Conservation (phyloP, 2,113 vertebrate species). For the Anser brachyrhynchus region DNA sequence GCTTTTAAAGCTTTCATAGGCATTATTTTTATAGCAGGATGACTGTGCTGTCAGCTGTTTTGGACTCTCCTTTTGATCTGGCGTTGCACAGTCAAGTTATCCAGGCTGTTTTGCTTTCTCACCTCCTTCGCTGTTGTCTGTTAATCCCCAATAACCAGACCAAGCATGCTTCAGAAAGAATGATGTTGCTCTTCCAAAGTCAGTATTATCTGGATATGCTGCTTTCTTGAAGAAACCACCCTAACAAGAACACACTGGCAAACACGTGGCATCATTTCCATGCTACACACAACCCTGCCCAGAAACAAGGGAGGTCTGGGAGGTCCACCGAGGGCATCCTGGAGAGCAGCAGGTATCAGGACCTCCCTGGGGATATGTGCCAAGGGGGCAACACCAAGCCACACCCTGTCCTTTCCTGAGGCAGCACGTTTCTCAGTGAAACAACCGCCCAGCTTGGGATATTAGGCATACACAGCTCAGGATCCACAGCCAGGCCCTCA, state of each 20-base stretch:
- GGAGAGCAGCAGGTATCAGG: background rate
- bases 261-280: background rate
- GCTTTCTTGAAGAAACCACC: background rate
- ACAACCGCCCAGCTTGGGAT: fast-evolving
- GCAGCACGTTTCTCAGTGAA: background rate
- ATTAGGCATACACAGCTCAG: fast-evolving
- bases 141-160: background rate
- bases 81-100: background rate
- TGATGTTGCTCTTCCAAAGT: background rate
- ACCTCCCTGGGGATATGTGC: too few relatives aligned
- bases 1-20: background rate
- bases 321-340: background rate
- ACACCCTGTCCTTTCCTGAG: background rate
- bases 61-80: background rate
- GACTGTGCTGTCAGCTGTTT: background rate
- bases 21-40: background rate
- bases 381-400: background rate
- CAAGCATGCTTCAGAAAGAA: background rate
- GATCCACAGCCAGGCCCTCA: fast-evolving
- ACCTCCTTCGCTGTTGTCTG: background rate
- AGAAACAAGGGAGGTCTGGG: background rate
- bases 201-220: background rate
- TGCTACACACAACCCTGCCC: background rate
- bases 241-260: fast-evolving
- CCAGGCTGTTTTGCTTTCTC: background rate